Evolutionary conservation across 2,797 vertebrate species (phyloP), one percentile per base, ranked within the genome.

Genomic region (Sebastes miniatus): DNA sequence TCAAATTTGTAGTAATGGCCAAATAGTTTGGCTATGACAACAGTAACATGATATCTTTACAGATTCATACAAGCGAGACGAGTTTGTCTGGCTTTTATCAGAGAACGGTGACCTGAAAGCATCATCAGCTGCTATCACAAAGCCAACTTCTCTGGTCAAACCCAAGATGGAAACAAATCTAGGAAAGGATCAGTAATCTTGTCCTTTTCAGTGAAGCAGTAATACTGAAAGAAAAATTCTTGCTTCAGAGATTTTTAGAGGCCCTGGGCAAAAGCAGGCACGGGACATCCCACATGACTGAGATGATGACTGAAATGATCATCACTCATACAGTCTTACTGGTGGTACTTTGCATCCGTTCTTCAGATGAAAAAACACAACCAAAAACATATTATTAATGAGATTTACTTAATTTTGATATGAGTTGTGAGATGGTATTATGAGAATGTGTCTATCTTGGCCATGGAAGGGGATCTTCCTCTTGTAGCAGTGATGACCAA

Each of bases 241-340:
- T 14, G 9, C 18, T 34, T 43, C 6, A 64, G n/a, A 59, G 31
- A 47, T 47, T 67, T 56, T 61, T 3, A 12, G 3, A 2, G 24
- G 54, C 78, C 68, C 4, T 12, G 10, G 58, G 66, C 29, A 36
- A 73, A 76, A 77, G 24, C 16, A 56, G 65, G 31, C 81, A 81
- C 50, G 73, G 36, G 73, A 81, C 75, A 69, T 70, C 63, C 20
- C 79, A 71, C 39, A 77, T 79, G 81, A 81, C 73, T 73, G 61
- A 39, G 43, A 47, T 18, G 43, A 18, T 18, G 43, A 47, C 43
- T 47, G 1, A 75, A 61, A 78, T 79, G 64, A 81, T 43, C 25
- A 50, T 1, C 27, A 13, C 27, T 69, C 75, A 77, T 69, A n/a
- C 39, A 66, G 2, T 73, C 54, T 18, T 20, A 34, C 27, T 36